These are phyloP conservation scores for Daktulosphaira vitifoliae DNA, from an alignment of 1,140 invertebrate species.

Conservation along the genomic window DNA sequence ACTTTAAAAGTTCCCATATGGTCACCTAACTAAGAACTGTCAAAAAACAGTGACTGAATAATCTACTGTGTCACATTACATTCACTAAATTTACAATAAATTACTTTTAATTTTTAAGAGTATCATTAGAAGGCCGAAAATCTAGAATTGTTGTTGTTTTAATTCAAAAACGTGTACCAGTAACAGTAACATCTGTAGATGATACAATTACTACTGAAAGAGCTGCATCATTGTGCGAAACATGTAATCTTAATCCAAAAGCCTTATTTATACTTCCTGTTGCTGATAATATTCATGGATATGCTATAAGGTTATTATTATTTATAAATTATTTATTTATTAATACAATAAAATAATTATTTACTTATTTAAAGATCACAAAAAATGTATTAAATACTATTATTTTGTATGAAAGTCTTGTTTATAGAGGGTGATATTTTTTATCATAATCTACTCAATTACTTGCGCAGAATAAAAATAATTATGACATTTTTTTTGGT, in stretches of 20 bases:
- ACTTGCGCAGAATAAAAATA: no score
- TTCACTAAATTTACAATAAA: neutral
- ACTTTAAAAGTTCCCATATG: no score
- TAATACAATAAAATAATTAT: neutral
- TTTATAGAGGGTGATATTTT: no score
- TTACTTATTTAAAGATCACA: neutral
- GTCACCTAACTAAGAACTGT: no score
- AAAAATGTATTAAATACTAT: no score
- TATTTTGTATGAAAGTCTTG: no score
- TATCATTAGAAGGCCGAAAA: conserved; percentile 63
- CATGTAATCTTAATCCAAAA: conserved; percentile 86
- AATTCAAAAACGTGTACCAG: conserved; percentile 67
- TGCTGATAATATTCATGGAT: conserved; percentile 78
- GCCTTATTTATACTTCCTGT: conserved; percentile 75
- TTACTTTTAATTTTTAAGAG: conserved; percentile 43
- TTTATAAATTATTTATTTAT: no score
- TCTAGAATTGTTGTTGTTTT: conserved; percentile 83
- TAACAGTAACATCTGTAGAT: conserved; percentile 50
- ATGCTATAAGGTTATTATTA: conserved; percentile 47
- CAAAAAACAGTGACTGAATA: no score
- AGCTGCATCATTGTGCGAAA: conserved; percentile 75
- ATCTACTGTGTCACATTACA: neutral
- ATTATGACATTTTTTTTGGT: no score
- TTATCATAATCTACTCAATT: no score
- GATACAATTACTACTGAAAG: conserved; percentile 79